phyloP scores from a whole-genome alignment of 2,797 vertebrate genomes.

The Squalus acanthias region DNA sequence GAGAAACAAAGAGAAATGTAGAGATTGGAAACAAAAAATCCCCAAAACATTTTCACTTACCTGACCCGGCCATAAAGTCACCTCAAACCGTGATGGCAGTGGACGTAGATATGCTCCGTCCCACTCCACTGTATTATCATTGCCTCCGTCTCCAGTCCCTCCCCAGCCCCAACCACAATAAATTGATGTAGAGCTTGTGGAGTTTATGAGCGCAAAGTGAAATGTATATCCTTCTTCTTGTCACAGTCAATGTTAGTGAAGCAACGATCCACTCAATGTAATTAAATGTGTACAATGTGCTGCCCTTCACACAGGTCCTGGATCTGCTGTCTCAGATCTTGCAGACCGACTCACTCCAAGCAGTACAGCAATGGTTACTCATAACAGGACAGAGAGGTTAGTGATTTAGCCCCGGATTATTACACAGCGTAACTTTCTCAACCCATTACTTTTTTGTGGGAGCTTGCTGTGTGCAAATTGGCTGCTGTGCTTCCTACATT shows the following conservation, averaged over 20 bases:
- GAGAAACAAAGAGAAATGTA: not conserved
- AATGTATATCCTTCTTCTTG: not conserved
- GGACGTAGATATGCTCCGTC: not conserved
- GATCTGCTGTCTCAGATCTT: conserved; percentile 51
- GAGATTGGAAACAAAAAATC: not conserved
- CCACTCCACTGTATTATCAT: not conserved
- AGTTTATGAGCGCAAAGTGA: not conserved
- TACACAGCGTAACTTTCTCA: not conserved
- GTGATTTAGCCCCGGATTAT: not conserved
- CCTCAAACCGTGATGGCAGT: not conserved
- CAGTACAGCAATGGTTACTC: conserved; percentile 51
- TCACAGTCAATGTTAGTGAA: not conserved
- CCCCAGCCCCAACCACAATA: not conserved
- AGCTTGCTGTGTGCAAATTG: not conserved
- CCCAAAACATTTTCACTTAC: not conserved
- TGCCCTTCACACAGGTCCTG: conserved; percentile 46
- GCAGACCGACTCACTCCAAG: conserved; percentile 50
- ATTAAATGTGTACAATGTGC: conserved; percentile 44
- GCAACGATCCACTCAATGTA: not conserved
- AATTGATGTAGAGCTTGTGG: not conserved
- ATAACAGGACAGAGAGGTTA: conserved; percentile 50
- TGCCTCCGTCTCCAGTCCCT: not conserved
- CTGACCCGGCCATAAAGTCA: no score
- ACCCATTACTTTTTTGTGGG: not conserved
- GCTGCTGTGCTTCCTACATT: not conserved